Base-by-base conservation (phyloP, 2,797 vertebrate species). In the Lacerta bilineata region DNA sequence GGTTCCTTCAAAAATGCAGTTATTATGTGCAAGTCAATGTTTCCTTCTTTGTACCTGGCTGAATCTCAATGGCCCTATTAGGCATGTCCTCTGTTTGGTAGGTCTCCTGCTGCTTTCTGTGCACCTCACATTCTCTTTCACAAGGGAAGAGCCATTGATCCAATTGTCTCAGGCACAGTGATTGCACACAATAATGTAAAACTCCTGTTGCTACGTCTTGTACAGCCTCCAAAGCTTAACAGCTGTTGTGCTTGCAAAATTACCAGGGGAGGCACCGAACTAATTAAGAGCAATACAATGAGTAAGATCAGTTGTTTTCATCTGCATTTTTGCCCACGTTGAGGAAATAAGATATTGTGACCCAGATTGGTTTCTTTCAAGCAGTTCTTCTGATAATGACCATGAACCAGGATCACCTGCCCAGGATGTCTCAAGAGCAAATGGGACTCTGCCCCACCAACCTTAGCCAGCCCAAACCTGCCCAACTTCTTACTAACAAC, bases 211-310 rank as follows among this genome's bases (percentile, higher is more conserved):
- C 46, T 87, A 91, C 83, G 83, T 33, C 89, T 85, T 93, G 91
- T 94, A 95, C 89, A 90, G 78, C 86, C 85, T 91, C 89, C 89
- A 80, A 74, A 91, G 55, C 80, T 93, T 88, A 8, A 4, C 0
- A 29, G 66, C 29, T 13, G 71, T 81, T 46, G 82, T 64, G 81
- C 50, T 55, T 46, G 76, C 43, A 39, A 59, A 92, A 66, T 33
- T 87, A 85, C 88, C 93, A 89, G 93, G 95, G 79, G 93, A 92
- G 43, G 82, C 90, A 80, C 91, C 94, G 66, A 88, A 82, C 83
- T 95, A 96, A 95, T 96, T 95, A 94, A 93, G 84, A 86, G 90
- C 78, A 94, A 85, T 86, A 90, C 93, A 92, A 55, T 86, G 90
- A 76, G 46, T 90, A 85, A 71, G 76, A 91, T 94, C 94, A 86